phyloP scores from a whole-genome alignment of 2,888 invertebrate genomes.

The Sarcophaga subvicina region DNA sequence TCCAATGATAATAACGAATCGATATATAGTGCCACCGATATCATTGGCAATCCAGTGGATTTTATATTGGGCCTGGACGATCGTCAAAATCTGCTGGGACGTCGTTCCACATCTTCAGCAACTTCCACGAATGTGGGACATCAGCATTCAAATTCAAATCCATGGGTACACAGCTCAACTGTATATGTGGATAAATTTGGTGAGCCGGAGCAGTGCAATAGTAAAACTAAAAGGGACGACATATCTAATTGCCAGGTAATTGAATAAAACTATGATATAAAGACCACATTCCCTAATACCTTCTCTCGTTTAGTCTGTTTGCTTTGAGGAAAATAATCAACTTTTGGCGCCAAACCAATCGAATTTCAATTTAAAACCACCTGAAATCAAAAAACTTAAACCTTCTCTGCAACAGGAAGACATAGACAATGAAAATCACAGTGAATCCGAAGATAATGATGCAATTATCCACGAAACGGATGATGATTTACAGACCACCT shows the following conservation, averaged over 20 bases:
- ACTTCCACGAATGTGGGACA: constrained; percentile 32
- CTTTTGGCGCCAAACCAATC: constrained; percentile 69
- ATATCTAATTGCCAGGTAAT: constrained; percentile 84
- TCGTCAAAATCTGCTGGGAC: constrained; percentile 75
- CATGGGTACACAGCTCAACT: constrained; percentile 72
- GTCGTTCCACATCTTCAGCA: constrained; percentile 69
- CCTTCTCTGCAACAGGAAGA: constrained; percentile 61
- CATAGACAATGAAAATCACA: constrained; percentile 68
- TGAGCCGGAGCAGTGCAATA: constrained; percentile 79
- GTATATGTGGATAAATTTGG: constrained; percentile 77
- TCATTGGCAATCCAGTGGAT: constrained; percentile 70
- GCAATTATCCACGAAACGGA: constrained; percentile 64
- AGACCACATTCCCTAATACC: constrained; percentile 1
- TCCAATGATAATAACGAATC: constrained; percentile 78
- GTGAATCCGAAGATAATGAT: constrained; percentile 68
- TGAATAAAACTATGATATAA: background rate
- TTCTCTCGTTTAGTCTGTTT: constrained; percentile 75
- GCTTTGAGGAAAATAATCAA: constrained; percentile 77
- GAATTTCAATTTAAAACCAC: constrained; percentile 43
- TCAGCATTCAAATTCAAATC: constrained; percentile 67
- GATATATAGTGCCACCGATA: constrained; percentile 76
- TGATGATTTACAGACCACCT: constrained; percentile 56
- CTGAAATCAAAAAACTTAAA: constrained; percentile 56
- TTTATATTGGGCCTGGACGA: constrained; percentile 72
- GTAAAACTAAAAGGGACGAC: constrained; percentile 70